Conservation (phyloP, 2,888 invertebrate genomes). For the Parnassius mnemosyne region DNA sequence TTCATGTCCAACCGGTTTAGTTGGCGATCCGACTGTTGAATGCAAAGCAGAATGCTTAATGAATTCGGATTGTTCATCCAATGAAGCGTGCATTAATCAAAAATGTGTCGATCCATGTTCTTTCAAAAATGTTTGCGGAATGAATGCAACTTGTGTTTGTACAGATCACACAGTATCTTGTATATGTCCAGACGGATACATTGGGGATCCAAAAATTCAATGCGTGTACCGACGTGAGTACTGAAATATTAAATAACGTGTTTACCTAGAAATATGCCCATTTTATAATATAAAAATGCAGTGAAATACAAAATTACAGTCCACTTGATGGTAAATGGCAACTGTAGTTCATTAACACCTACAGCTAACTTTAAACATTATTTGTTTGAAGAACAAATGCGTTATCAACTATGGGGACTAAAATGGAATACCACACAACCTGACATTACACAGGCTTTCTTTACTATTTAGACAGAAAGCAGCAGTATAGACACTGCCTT, state of each 20-base stretch:
- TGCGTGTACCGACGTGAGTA: constrained; percentile 82
- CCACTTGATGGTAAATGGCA: too few species aligned
- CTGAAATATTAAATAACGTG: background rate
- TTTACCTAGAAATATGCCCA: too few species aligned
- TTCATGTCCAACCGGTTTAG: constrained; percentile 87
- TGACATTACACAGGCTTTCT: too few species aligned
- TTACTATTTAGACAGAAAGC: too few species aligned
- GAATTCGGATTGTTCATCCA: constrained; percentile 88
- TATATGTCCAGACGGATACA: constrained; percentile 86
- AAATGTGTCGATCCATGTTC: constrained; percentile 88
- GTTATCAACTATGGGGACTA: too few species aligned
- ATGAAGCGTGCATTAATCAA: constrained; percentile 87
- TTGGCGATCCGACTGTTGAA: constrained; percentile 89
- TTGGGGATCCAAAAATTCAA: constrained; percentile 90
- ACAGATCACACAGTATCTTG: constrained; percentile 92
- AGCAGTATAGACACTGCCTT: too few species aligned
- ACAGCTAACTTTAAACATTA: too few species aligned
- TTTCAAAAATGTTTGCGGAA: constrained; percentile 86
- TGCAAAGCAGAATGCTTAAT: constrained; percentile 90
- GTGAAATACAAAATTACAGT: too few species aligned
- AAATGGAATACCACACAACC: too few species aligned
- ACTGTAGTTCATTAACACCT: too few species aligned
- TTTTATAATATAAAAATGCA: too few species aligned
- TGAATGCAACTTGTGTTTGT: constrained; percentile 89
- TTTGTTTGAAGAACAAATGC: too few species aligned